phyloP scores from a whole-genome alignment of 2,113 vertebrate species.

The Bucco capensis region DNA sequence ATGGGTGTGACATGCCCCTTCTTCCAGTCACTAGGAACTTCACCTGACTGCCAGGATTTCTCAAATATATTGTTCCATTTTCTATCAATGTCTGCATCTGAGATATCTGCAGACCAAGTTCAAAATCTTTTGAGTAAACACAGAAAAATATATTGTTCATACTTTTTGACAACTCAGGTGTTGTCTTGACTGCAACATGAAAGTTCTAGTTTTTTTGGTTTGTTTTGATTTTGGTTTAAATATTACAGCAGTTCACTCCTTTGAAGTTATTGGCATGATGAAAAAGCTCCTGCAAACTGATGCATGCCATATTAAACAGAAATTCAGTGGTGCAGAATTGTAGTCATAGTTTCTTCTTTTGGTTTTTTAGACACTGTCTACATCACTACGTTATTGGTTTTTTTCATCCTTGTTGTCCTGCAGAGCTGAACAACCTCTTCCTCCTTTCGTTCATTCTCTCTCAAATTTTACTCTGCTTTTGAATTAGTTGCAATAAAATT shows the following conservation, averaged over 20 bases:
- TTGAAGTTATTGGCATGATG: neutral
- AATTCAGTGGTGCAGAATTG: neutral
- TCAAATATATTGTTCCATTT: fast-evolving
- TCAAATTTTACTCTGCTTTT: neutral
- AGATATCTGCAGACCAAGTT: neutral
- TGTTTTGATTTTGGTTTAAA: no score
- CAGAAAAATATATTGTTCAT: neutral
- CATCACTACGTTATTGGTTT: constrained; percentile 2
- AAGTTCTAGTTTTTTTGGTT: neutral
- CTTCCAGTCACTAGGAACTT: no score
- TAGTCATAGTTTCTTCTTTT: neutral
- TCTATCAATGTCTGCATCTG: neutral
- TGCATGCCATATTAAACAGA: neutral
- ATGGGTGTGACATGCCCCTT: no score
- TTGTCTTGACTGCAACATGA: neutral
- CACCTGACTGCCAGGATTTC: no score
- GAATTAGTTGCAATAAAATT: neutral
- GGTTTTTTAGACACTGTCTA: neutral
- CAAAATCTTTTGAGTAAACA: neutral
- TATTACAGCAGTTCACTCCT: neutral
- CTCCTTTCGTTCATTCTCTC: neutral
- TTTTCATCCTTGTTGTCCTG: neutral
- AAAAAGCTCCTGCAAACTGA: neutral
- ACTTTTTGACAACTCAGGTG: neutral
- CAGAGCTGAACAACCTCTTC: neutral